Conservation (phyloP, 2,113 vertebrate genomes). For the Alexandromys fortis region DNA sequence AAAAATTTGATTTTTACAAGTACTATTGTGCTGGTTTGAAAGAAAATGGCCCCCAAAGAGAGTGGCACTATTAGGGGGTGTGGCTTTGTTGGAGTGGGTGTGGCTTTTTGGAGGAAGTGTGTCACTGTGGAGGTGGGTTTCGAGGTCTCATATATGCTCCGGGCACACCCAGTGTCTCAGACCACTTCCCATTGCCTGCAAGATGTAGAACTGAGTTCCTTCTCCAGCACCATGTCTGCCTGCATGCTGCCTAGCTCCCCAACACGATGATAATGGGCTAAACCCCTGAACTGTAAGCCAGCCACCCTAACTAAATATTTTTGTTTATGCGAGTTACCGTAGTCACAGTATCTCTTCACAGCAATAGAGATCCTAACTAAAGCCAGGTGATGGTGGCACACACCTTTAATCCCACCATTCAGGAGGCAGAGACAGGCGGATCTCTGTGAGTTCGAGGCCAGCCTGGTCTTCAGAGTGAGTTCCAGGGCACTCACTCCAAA, state of each 20-base stretch:
- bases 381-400: too few species aligned
- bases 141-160: neutral
- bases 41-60: neutral
- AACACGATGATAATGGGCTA: neutral
- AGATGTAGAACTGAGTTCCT: neutral
- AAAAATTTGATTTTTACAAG: conserved; percentile 1
- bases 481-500: too few species aligned
- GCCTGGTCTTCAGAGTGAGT: too few species aligned
- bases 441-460: too few species aligned
- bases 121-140: neutral
- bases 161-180: neutral
- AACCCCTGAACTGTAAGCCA: neutral
- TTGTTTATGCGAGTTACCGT: neutral
- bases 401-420: too few species aligned
- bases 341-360: neutral
- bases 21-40: neutral
- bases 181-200: neutral
- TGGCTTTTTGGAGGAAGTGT: neutral
- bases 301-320: neutral
- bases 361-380: neutral
- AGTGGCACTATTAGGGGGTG: neutral
- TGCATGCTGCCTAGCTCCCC: neutral
- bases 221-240: neutral
- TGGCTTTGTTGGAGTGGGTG: neutral
- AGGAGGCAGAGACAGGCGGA: too few species aligned